Conservation (phyloP, 2,888 invertebrate genomes). For the Stegophylla sp. region DNA sequence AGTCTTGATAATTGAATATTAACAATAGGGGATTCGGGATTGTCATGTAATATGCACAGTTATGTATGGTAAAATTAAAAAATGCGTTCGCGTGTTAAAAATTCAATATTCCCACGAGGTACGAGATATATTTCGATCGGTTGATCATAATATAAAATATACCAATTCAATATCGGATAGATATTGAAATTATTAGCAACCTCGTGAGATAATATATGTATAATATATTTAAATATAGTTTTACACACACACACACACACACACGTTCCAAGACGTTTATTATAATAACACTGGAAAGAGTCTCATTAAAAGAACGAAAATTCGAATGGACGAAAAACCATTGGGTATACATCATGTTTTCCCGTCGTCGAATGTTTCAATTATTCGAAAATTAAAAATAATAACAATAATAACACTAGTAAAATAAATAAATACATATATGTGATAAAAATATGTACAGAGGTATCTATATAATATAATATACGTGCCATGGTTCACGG, state of each 20-base stretch:
- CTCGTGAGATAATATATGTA: neutral
- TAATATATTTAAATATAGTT: no score
- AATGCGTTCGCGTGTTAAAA: neutral
- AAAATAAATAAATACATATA: no score
- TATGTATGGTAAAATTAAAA: neutral
- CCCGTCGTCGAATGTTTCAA: conserved; percentile 41
- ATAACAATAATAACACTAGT: neutral
- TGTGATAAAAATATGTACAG: no score
- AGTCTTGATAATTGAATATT: no score
- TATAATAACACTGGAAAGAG: neutral
- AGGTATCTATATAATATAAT: neutral
- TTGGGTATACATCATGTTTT: neutral
- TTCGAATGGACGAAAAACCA: neutral
- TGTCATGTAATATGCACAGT: no score
- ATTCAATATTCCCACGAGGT: conserved; percentile 13
- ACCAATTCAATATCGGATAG: neutral
- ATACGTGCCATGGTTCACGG: neutral
- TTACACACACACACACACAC: no score
- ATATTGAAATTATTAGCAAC: conserved; percentile 17
- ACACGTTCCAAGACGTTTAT: no score
- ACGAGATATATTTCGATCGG: neutral
- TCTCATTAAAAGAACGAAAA: conserved; percentile 41
- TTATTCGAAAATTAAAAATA: conserved; percentile 28
- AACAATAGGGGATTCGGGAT: no score
- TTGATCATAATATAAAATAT: neutral